Evolutionary conservation across 2,113 vertebrate genomes (phyloP).

Genomic region (Excalfactoria chinensis): DNA sequence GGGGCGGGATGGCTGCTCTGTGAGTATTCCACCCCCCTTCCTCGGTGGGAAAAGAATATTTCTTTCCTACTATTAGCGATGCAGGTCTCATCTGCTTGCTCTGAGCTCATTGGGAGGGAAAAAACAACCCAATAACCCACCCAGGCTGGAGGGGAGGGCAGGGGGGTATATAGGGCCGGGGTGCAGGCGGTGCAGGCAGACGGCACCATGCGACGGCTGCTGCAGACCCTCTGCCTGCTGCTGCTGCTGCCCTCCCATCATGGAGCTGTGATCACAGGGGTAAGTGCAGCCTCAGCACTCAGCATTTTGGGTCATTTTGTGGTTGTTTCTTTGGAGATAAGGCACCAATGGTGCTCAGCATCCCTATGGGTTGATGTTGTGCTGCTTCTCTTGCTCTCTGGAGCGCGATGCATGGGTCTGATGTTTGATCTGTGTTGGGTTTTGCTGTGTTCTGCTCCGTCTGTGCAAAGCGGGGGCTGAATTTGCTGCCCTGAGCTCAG

Average conservation of each 20-base stretch:
- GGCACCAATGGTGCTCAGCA: neutral
- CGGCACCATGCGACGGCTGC: constrained; percentile 35
- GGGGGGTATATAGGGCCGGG: constrained; percentile 62
- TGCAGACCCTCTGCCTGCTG: constrained; percentile 30
- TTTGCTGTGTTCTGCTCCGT: neutral
- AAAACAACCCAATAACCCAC: neutral
- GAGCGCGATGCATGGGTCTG: neutral
- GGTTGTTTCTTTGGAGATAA: too few relatives aligned
- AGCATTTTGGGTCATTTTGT: neutral
- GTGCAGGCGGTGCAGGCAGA: neutral
- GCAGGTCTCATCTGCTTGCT: constrained; percentile 55
- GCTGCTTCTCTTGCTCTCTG: neutral
- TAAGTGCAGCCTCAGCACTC: constrained; percentile 10
- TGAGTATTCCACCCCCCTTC: neutral
- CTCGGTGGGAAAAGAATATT: neutral
- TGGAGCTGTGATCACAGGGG: constrained; percentile 73
- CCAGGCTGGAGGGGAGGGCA: neutral
- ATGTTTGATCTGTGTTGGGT: neutral
- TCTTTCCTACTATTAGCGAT: constrained; percentile 25
- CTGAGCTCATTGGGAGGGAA: constrained; percentile 43
- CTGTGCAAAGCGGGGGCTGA: neutral
- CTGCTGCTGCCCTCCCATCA: constrained; percentile 55
- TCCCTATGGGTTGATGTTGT: neutral
- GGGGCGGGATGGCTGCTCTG: neutral
- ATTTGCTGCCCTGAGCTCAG: neutral